Percentiles rank a stretch among this genome's conserved stretches.
phyloP scores from a whole-genome alignment of 2,113 vertebrate genomes.

The Prionailurus viverrinus region DNA sequence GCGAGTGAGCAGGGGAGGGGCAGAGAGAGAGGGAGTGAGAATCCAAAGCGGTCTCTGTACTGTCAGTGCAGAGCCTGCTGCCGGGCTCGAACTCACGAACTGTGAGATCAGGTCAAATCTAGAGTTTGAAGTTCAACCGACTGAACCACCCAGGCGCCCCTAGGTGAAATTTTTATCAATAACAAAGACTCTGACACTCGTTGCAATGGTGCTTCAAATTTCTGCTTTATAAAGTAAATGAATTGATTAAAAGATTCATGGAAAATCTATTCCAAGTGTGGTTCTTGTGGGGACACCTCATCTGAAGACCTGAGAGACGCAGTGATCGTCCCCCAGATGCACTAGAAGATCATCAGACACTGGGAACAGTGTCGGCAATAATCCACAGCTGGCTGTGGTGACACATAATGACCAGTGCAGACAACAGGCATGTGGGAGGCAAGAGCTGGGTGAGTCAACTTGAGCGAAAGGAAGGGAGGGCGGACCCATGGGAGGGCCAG shows the following conservation, averaged over 20 bases:
- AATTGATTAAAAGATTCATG: not conserved
- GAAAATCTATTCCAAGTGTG: not conserved
- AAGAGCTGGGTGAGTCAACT: not conserved
- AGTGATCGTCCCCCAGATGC: not conserved
- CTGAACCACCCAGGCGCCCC: no score
- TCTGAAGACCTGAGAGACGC: not conserved
- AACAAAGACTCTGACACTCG: not conserved
- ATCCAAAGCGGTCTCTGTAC: no score
- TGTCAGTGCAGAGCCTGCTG: no score
- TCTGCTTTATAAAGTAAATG: not conserved
- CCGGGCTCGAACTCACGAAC: no score
- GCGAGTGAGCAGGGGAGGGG: no score
- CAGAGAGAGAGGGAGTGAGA: no score
- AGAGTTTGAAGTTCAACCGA: no score
- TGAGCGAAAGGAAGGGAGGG: not conserved
- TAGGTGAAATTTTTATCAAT: not conserved
- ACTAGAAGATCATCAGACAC: not conserved
- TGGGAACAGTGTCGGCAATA: accelerated
- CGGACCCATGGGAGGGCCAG: no score
- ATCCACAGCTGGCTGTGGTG: not conserved
- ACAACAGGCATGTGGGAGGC: not conserved
- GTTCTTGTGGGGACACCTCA: not conserved
- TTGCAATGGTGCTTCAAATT: not conserved
- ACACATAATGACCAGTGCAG: not conserved
- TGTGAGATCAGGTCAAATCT: no score